Evolutionary conservation across 1,140 invertebrate species (phyloP).

Genomic region (Scaptomyza pallida): DNA sequence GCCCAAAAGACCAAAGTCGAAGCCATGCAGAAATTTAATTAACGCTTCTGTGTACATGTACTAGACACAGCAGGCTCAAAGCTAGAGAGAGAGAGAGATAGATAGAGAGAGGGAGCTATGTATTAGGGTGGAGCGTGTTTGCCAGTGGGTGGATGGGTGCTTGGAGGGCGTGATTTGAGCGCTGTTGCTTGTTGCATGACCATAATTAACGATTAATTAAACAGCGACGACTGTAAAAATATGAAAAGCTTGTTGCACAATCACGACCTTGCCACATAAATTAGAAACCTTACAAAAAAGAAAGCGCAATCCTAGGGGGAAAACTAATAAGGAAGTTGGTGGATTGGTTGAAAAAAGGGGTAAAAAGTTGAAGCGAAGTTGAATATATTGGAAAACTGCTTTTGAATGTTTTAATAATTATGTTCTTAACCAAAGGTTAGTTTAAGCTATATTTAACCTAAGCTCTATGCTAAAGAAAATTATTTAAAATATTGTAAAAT

Average conservation of each 20-base stretch:
- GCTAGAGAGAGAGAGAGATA: no score
- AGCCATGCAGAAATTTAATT: conserved; percentile 75
- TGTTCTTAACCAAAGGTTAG: no score
- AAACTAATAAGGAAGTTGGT: background rate
- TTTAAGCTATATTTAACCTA: no score
- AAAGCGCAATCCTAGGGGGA: background rate
- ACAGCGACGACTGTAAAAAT: conserved; percentile 35
- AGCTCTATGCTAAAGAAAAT: no score
- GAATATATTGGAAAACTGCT: no score
- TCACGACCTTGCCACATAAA: conserved; percentile 49
- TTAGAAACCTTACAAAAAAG: conserved; percentile 7
- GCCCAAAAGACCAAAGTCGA: conserved; percentile 46
- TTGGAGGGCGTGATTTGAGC: conserved; percentile 25
- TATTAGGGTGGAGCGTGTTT: conserved; percentile 11
- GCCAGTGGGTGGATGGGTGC: conserved; percentile 1
- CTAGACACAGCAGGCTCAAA: conserved; percentile 64
- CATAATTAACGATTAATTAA: conserved; percentile 82
- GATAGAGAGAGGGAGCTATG: conserved; percentile 29
- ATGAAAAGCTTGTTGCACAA: conserved; percentile 30
- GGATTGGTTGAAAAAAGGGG: no score
- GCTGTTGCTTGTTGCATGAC: conserved; percentile 56
- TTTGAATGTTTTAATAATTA: no score
- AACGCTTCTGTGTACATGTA: conserved; percentile 81
- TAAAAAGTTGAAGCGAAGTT: no score
- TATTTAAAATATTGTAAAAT: no score